phyloP scores from a whole-genome alignment of 2,888 invertebrate genomes.

The Sarcophaga variegata region DNA sequence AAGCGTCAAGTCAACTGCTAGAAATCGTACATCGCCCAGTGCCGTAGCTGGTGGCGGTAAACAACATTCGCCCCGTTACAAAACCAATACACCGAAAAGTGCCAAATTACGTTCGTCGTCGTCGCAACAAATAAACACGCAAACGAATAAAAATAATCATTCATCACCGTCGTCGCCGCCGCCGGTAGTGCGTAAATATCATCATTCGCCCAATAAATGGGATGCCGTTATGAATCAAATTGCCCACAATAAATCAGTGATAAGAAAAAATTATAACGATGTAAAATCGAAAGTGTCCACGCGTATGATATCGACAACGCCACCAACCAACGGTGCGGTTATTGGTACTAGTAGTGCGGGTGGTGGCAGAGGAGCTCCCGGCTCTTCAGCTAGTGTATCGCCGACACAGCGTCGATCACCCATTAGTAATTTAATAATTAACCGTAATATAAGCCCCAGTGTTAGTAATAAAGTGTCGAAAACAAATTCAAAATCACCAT shows the following conservation, averaged over 20 bases:
- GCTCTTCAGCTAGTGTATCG: slow-evolving; percentile 76
- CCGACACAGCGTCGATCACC: slow-evolving; percentile 68
- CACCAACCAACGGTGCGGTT: slow-evolving; percentile 65
- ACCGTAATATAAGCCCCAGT: slow-evolving; percentile 69
- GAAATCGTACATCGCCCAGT: not conserved
- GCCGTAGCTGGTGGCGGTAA: slow-evolving; percentile 70
- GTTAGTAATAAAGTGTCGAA: slow-evolving; percentile 71
- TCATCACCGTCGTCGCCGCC: slow-evolving; percentile 47
- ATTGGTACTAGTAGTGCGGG: slow-evolving; percentile 48
- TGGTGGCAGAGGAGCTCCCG: slow-evolving; percentile 65
- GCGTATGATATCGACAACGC: slow-evolving; percentile 69
- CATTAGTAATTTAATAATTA: slow-evolving; percentile 65
- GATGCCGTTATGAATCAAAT: slow-evolving; percentile 93
- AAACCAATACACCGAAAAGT: slow-evolving; percentile 68
- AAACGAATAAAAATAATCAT: slow-evolving; percentile 34
- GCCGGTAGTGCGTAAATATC: slow-evolving; percentile 74
- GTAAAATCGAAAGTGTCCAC: slow-evolving; percentile 92
- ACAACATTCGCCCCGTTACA: slow-evolving; percentile 82
- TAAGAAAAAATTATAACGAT: slow-evolving; percentile 89
- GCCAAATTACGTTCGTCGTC: slow-evolving; percentile 54
- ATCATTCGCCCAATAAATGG: slow-evolving; percentile 84
- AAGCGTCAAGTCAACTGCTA: slow-evolving; percentile 37
- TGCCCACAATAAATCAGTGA: slow-evolving; percentile 84
- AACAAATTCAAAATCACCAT: slow-evolving; percentile 35
- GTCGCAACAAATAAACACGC: slow-evolving; percentile 31